These are phyloP conservation scores for Pheosia tremula DNA, from an alignment of 2,888 invertebrate species.

Conservation along the genomic window DNA sequence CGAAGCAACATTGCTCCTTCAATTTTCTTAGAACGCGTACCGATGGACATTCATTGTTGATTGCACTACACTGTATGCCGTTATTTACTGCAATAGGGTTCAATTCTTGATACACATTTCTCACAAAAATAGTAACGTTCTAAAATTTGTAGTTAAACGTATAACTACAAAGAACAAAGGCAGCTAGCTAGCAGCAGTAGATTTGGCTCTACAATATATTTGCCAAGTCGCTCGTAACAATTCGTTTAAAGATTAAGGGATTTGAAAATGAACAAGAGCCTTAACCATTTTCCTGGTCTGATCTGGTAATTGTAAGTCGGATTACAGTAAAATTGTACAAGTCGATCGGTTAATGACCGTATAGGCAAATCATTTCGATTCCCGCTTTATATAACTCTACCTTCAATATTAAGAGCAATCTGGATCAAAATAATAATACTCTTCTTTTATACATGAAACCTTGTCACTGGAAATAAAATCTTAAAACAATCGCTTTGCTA, in stretches of 20 bases:
- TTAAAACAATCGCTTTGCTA: constrained; percentile 7
- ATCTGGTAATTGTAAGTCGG: background rate
- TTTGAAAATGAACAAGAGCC: background rate
- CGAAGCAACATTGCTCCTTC: constrained; percentile 26
- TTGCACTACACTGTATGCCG: constrained; percentile 20
- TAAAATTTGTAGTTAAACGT: background rate
- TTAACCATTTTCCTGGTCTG: background rate
- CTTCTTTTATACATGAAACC: no score
- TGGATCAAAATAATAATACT: no score
- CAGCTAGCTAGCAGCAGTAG: background rate
- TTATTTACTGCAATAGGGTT: constrained; percentile 15
- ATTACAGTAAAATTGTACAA: background rate
- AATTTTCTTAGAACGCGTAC: constrained; percentile 36
- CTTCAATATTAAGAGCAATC: no score
- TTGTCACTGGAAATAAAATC: no score
- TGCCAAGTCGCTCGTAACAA: constrained; percentile 1
- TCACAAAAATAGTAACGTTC: background rate
- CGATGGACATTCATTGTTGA: constrained; percentile 41
- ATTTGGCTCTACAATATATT: background rate
- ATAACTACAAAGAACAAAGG: no score
- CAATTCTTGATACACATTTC: constrained; percentile 22
- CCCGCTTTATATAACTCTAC: background rate
- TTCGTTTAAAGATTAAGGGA: background rate
- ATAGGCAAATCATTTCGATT: background rate
- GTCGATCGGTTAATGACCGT: background rate